Evolutionary conservation across 2,797 vertebrate species (phyloP).

Genomic region (Cirrhinus mrigala): DNA sequence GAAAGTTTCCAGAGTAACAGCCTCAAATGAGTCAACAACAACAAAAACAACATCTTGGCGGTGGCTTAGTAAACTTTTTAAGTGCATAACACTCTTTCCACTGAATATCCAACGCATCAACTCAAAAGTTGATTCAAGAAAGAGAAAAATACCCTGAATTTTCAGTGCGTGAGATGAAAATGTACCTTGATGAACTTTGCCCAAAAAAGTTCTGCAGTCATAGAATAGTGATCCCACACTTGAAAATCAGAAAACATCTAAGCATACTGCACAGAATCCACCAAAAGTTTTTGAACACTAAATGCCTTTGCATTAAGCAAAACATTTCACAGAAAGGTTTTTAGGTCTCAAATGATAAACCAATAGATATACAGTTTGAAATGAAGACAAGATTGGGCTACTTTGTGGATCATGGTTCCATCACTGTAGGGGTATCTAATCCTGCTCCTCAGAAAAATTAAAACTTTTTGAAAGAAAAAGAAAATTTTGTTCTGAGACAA

Average conservation of each 20-base stretch:
- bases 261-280: neutral
- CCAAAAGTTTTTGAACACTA: neutral
- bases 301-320: neutral
- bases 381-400: neutral
- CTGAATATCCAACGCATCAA: neutral
- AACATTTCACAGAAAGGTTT: neutral
- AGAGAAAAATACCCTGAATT: neutral
- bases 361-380: neutral
- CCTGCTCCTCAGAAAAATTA: too few relatives aligned
- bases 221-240: neutral
- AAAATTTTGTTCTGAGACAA: neutral
- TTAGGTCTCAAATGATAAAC: neutral
- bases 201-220: neutral
- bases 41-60: neutral
- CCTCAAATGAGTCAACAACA: constrained; percentile 1
- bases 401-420: neutral
- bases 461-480: too few relatives aligned
- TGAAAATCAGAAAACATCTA: neutral
- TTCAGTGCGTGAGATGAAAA: neutral
- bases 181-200: neutral
- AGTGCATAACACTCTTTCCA: neutral
- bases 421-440: neutral
- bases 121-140: neutral
- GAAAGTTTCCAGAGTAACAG: constrained; percentile 29
- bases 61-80: neutral